phyloP scores from a whole-genome alignment of 2,797 vertebrate species.

The Ptychadena robeensis region DNA sequence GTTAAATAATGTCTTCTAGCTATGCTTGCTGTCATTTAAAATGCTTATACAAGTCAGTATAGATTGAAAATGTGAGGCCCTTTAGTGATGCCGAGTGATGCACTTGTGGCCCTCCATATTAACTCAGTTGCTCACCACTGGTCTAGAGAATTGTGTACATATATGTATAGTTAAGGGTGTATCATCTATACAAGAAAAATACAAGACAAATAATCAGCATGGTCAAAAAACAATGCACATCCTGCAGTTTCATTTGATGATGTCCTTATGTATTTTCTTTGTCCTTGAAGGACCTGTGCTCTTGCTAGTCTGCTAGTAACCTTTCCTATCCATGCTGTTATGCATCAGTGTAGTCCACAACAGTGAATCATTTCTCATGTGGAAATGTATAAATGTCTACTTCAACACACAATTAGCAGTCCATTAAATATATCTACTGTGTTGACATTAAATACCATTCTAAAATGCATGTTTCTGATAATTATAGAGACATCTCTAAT shows the following conservation, averaged over 20 bases:
- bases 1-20: too few relatives aligned
- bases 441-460: not conserved
- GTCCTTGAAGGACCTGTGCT: slow-evolving; percentile 32
- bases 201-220: not conserved
- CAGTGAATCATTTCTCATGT: slow-evolving; percentile 31
- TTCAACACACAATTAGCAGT: slow-evolving; percentile 40
- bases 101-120: too few relatives aligned
- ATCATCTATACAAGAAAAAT: not conserved
- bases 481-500: slow-evolving; percentile 17
- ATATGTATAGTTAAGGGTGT: too few relatives aligned
- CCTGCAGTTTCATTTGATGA: not conserved
- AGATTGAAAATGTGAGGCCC: too few relatives aligned
- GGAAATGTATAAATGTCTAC: slow-evolving; percentile 1
- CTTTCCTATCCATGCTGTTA: slow-evolving; percentile 10
- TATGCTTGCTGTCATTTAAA: too few relatives aligned
- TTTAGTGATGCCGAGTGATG: too few relatives aligned
- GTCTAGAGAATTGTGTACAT: too few relatives aligned
- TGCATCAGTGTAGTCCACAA: not conserved
- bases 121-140: too few relatives aligned
- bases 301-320: slow-evolving; percentile 16
- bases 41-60: too few relatives aligned
- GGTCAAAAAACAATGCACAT: not conserved
- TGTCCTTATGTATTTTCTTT: slow-evolving; percentile 2
- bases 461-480: not conserved
- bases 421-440: slow-evolving; percentile 20